Evolutionary conservation across 2,113 vertebrate species (phyloP).

Genomic region (Solenodon paradoxus): DNA sequence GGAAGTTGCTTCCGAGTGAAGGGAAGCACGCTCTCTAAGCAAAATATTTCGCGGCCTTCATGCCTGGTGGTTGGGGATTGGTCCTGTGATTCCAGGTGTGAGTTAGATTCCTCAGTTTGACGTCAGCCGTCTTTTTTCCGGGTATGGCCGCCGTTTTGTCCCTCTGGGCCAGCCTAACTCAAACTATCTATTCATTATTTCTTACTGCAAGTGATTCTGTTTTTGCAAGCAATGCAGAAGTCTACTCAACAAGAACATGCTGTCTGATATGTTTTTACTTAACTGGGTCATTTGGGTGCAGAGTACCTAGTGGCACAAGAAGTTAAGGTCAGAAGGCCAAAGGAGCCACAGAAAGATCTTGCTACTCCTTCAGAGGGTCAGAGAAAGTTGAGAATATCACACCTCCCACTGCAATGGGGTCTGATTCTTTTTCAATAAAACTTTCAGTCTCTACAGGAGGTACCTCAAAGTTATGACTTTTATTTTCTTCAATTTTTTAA

Average conservation of each 20-base stretch:
- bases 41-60: too few relatives aligned
- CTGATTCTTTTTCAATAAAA: not conserved
- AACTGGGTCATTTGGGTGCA: not conserved
- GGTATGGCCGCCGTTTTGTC: too few relatives aligned
- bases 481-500: not conserved
- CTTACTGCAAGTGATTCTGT: not conserved
- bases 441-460: not conserved
- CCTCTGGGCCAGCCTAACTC: too few relatives aligned
- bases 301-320: not conserved
- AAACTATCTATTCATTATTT: not conserved
- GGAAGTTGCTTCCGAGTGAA: too few relatives aligned
- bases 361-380: not conserved
- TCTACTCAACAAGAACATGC: not conserved
- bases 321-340: not conserved
- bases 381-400: not conserved
- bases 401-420: not conserved
- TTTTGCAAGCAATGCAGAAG: not conserved
- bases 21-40: too few relatives aligned
- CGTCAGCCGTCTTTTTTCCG: too few relatives aligned
- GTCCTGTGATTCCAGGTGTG: too few relatives aligned
- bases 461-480: not conserved
- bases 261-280: not conserved
- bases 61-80: too few relatives aligned
- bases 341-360: not conserved
- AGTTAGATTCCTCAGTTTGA: too few relatives aligned